A percentile compares a stretch with the other conserved stretches of the same genome.
phyloP scores from a whole-genome alignment of 1,140 invertebrate species.

The Drosophila ercepeae region DNA sequence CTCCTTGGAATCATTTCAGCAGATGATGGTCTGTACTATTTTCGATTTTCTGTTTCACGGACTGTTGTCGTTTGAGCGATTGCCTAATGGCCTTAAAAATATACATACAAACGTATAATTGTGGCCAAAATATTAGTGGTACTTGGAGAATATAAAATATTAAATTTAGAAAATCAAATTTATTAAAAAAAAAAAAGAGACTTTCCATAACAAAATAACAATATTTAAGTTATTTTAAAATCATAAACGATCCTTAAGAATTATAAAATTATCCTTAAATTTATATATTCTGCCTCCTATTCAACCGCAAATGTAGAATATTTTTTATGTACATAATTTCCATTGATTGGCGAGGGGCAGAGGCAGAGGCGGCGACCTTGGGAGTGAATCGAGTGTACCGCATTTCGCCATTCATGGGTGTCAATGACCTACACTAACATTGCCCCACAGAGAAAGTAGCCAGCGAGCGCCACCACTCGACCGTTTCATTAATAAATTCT shows the following conservation, averaged over 20 bases:
- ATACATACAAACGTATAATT: slow-evolving; percentile 6
- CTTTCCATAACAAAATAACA: too few species aligned
- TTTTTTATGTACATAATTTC: slow-evolving; percentile 23
- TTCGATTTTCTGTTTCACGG: slow-evolving; percentile 52
- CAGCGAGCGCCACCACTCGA: slow-evolving; percentile 7
- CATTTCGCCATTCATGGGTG: slow-evolving; percentile 33
- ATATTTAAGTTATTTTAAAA: too few species aligned
- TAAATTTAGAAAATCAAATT: background rate
- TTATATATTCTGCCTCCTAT: too few species aligned
- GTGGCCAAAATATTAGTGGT: slow-evolving; percentile 5
- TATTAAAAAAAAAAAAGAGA: too few species aligned
- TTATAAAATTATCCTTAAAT: too few species aligned
- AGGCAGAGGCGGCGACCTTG: slow-evolving; percentile 40
- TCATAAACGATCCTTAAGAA: too few species aligned
- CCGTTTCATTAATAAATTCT: slow-evolving; percentile 8
- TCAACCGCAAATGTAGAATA: slow-evolving; percentile 2
- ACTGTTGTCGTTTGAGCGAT: slow-evolving; percentile 55
- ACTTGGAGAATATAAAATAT: background rate
- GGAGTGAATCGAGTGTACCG: slow-evolving; percentile 37
- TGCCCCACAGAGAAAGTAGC: slow-evolving; percentile 33
- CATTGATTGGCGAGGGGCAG: slow-evolving; percentile 32
- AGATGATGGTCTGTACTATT: slow-evolving; percentile 44
- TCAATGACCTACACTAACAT: slow-evolving; percentile 46
- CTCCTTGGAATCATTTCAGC: slow-evolving; percentile 45
- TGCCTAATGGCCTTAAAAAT: slow-evolving; percentile 34